Evolutionary conservation across 1,140 invertebrate species (phyloP).

Genomic region (Cydia strobilella): DNA sequence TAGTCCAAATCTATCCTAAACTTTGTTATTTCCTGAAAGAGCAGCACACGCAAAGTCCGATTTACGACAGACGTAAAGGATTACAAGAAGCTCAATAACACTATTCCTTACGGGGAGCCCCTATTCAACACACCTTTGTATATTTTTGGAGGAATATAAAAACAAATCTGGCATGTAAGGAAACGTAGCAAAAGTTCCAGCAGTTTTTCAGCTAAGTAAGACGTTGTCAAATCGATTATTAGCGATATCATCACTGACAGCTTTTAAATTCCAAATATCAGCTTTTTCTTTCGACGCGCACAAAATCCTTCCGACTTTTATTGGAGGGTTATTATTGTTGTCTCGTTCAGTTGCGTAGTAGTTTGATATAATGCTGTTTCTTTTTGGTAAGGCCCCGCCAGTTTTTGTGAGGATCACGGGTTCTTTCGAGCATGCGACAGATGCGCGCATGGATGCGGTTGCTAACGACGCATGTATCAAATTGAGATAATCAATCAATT

Average conservation of each 20-base stretch:
- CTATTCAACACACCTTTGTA: constrained; percentile 32
- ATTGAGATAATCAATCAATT: constrained; percentile 77
- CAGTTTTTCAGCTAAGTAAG: constrained; percentile 7
- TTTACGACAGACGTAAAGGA: constrained; percentile 60
- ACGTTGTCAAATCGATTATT: constrained; percentile 18
- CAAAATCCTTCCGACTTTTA: constrained; percentile 63
- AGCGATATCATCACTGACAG: constrained; percentile 49
- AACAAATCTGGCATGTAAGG: not conserved
- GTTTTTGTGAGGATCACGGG: constrained; percentile 76
- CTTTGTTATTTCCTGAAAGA: constrained; percentile 5
- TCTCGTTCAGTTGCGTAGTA: constrained; percentile 46
- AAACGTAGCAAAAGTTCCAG: not conserved
- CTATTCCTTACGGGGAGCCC: constrained; percentile 52
- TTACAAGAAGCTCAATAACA: constrained; percentile 60
- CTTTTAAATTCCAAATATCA: constrained; percentile 57
- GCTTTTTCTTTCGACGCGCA: constrained; percentile 49
- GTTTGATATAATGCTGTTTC: constrained; percentile 50
- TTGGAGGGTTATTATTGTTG: constrained; percentile 47
- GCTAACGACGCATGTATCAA: constrained; percentile 72
- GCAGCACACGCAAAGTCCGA: constrained; percentile 50
- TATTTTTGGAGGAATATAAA: constrained; percentile 27
- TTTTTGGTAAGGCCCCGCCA: constrained; percentile 50
- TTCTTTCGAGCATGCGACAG: constrained; percentile 73
- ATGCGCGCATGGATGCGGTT: constrained; percentile 73
- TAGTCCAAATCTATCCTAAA: not conserved